Base-by-base conservation (phyloP, 1,140 invertebrate species). In the Macrosteles quadrilineatus region DNA sequence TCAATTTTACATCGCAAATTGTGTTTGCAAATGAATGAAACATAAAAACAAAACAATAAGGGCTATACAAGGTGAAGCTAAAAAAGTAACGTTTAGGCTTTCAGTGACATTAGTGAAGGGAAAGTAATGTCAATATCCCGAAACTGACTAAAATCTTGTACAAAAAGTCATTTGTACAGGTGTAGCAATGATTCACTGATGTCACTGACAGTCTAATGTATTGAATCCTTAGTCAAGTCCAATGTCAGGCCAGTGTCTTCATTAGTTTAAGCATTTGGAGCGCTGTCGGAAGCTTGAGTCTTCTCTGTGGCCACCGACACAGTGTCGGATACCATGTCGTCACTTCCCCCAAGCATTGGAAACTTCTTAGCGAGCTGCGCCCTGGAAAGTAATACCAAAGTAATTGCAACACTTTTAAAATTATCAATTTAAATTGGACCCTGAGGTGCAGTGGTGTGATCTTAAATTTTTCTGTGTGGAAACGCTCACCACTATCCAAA, bases 271-370 rank as follows among this genome's bases (percentile, higher is more conserved):
- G 25, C 21, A 59, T 23, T 59, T 27, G 25, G 55, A 59, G 55
- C 6, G 47, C 21, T 53, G 21, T 59, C 63, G 1, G 63, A 66
- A 9, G 63, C 25, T 27, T 66, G 63, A 23, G 67, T 69, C 9
- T 62, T 69, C 53, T 69, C 67, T 27, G 67, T 69, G 40, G 57
- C 67, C 53, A 62, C 57, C 0, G 67, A 69, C 21, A 40, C 23
- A 25, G 67, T 59, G 36, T 69, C 67, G 9, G 67, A 69, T n/a
- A 62, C 67, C 12, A 25, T 19, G 50, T 57, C 57, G 19, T 69
- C 67, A n/a, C 23, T 19, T 31, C 45, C 36, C 17, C 53, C 57
- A 14, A 69, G 25, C 40, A 27, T 59, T 1, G 67, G 67, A 14
- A 69, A 25, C 25, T 55, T 57, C 57, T 69, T 69, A 14, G 67